A percentile compares a stretch with the other conserved stretches of the same genome.
Conservation (phyloP, 1,140 invertebrate genomes). For the Amphibalanus amphitrite region DNA sequence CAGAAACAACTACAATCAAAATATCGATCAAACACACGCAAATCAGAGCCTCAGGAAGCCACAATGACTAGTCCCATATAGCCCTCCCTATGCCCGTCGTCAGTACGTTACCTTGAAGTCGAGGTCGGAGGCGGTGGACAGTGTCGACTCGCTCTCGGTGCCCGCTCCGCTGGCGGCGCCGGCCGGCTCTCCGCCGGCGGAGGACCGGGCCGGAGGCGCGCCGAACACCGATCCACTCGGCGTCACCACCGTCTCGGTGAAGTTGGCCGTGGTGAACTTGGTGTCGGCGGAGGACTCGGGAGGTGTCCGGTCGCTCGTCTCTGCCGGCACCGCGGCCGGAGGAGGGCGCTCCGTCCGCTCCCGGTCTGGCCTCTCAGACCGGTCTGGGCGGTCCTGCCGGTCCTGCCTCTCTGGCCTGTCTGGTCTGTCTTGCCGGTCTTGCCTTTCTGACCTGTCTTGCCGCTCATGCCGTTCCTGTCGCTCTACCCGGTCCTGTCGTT, state of each 20-base stretch:
- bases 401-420: too few species aligned
- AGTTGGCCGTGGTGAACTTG: constrained; percentile 36
- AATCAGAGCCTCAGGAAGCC: too few species aligned
- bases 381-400: too few species aligned
- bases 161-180: not conserved
- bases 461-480: not conserved
- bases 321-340: not conserved
- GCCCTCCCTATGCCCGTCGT: too few species aligned
- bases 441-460: too few species aligned
- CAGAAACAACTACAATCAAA: too few species aligned
- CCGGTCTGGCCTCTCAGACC: too few species aligned
- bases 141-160: not conserved
- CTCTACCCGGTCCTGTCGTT: not conserved
- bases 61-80: too few species aligned
- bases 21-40: too few species aligned
- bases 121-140: not conserved
- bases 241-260: constrained; percentile 29
- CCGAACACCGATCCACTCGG: constrained; percentile 24
- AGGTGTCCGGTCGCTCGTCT: not conserved
- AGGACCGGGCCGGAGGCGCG: not conserved
- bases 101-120: not conserved
- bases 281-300: constrained; percentile 19
- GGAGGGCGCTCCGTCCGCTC: too few species aligned
- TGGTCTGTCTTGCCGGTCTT: too few species aligned
- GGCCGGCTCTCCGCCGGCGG: not conserved